Base-by-base conservation (phyloP, 1,140 invertebrate genomes). In the Pomacea maculata region DNA sequence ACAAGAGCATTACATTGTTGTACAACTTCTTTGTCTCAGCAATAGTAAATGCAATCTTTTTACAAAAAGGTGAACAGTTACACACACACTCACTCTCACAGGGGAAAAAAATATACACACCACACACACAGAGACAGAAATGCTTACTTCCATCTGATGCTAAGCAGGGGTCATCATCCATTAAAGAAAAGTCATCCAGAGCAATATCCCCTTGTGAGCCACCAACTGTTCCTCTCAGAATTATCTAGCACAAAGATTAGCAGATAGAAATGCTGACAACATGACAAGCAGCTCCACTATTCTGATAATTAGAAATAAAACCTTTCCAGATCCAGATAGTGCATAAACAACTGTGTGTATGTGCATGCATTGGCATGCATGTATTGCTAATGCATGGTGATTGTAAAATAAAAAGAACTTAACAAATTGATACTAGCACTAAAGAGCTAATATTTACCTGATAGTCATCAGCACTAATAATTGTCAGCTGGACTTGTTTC, bases 121-220 rank as follows among this genome's bases (percentile, higher is more conserved):
- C 1, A 14, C 15, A 14, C 15, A 11, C 15, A 17, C 15, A 9
- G 1, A 61, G 1, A 14, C 11, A 11, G 14, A 25, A 52, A 17
- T 12, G 55, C 72, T 74, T 25, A 80, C 72, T 74, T 63, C 61
- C 29, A 34, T 80, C 72, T n/a, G 78, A 80, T 11, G 83, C 80
- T 54, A 87, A 85, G 63, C 89, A 90, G 17, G 84, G 64, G 29
- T 88, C 89, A 78, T 87, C 86, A 73, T 86, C 87, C 14, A 90
- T 79, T 7, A 87, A 83, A 17, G 94, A 93, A n/a, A 90, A 85
- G 80, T 90, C 90, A 86, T 91, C 90, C 25, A 91, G 75, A 29
- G 88, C 88, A 61, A 91, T 90, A 78, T 91, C 90, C 15, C 89
- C 88, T 67, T 85, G 80, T 76, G 82, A 89, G 75, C 86, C 85